phyloP scores from a whole-genome alignment of 1,140 invertebrate species.

The Lucilia sericata region DNA sequence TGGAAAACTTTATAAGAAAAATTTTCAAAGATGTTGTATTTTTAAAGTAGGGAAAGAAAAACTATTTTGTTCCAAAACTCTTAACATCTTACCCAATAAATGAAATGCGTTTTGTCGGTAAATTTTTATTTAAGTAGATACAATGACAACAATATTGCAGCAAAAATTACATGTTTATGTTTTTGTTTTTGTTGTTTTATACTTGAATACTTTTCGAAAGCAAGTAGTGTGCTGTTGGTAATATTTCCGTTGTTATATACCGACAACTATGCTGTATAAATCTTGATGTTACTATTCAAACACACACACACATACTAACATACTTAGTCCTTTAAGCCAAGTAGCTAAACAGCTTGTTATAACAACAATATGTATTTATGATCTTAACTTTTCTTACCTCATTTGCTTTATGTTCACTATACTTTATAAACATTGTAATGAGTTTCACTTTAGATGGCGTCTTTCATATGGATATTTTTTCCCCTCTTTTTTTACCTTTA shows the following conservation, averaged over 20 bases:
- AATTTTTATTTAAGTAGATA: background rate
- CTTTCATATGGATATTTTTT: background rate
- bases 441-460: background rate
- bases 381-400: conserved; percentile 26
- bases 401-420: background rate
- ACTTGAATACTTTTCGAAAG: background rate
- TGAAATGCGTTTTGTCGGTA: background rate
- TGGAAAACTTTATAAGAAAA: too few relatives aligned
- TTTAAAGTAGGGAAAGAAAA: too few relatives aligned
- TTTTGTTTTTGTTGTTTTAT: background rate
- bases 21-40: background rate
- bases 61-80: too few relatives aligned
- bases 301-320: background rate
- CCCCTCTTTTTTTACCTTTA: background rate
- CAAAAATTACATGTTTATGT: background rate
- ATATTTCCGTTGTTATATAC: background rate
- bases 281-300: background rate
- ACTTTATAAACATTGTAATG: conserved; percentile 21
- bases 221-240: background rate
- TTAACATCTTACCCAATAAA: background rate
- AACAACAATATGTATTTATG: conserved; percentile 21
- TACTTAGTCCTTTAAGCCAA: conserved; percentile 4
- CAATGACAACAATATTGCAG: conserved; percentile 5
- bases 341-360: conserved; percentile 19
- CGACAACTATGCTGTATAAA: background rate